These are phyloP conservation scores for Prochilodus magdalenae DNA, from an alignment of 2,113 vertebrate genomes.

Conservation along the genomic window DNA sequence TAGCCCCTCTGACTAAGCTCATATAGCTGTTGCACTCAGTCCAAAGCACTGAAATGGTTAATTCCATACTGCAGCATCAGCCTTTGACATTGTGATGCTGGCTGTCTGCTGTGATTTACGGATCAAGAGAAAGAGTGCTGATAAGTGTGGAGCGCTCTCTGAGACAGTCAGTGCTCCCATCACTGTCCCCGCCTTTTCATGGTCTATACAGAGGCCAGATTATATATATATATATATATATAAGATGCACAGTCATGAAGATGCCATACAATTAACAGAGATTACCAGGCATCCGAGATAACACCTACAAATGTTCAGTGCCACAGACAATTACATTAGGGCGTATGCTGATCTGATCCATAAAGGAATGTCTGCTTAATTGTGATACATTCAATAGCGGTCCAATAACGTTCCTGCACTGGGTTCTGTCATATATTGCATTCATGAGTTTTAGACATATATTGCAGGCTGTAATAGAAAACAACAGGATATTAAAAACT, in stretches of 20 bases:
- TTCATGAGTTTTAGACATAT: slow-evolving; percentile 39
- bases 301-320: slow-evolving; percentile 59
- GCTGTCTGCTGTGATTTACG: slow-evolving; percentile 15
- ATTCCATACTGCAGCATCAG: slow-evolving; percentile 13
- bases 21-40: background rate
- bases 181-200: background rate
- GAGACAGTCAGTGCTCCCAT: background rate
- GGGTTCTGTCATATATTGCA: slow-evolving; percentile 53
- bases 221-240: too few relatives aligned
- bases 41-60: slow-evolving; percentile 17
- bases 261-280: background rate
- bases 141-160: slow-evolving; percentile 1
- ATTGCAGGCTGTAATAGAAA: slow-evolving; percentile 19
- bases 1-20: background rate
- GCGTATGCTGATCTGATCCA: slow-evolving; percentile 52
- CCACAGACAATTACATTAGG: slow-evolving; percentile 57
- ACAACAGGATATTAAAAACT: slow-evolving; percentile 44
- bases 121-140: background rate
- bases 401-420: slow-evolving; percentile 59
- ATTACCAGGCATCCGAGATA: slow-evolving; percentile 7
- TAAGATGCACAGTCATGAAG: too few relatives aligned
- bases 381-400: slow-evolving; percentile 61
- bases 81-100: slow-evolving; percentile 41
- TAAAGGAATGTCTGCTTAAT: slow-evolving; percentile 60
- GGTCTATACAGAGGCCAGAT: background rate